Evolutionary conservation across 2,797 vertebrate species (phyloP), one percentile per base, ranked within the genome.

Genomic region (Garrulus glandarius): DNA sequence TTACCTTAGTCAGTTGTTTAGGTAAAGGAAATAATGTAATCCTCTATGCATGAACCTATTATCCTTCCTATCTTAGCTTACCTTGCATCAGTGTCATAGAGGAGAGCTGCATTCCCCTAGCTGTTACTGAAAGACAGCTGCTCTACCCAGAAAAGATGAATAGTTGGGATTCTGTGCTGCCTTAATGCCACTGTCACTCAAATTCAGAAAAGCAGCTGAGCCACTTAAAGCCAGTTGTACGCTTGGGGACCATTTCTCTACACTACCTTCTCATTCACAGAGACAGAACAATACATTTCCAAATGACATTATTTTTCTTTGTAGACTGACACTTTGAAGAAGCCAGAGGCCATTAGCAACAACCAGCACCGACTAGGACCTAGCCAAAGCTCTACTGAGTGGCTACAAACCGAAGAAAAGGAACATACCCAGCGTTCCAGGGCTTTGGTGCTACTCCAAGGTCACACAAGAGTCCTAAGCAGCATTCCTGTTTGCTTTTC

Each of bases 171-270:
- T 96, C 94, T 92, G 94, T 94, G 90, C 94, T 84, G 93, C 92
- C 79, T 96, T 97, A 97, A 97, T 94, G 94, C 93, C 93, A 95
- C 92, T 96, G 96, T 96, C 95, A 96, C 76, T 96, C 96, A 97
- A 87, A 91, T 68, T 89, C 92, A 86, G 85, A 93, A 84, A 94
- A 95, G 91, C 96, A 85, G 80, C 93, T 77, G 92, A 91, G 88
- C 94, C 95, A 95, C 91, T 96, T 91, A 88, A 64, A 95, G 91
- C 78, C 75, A 52, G 65, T 95, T 93, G 88, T 78, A 87, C 34
- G 65, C 70, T 94, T 72, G 39, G 90, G 92, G 92, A 94, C 82
- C 89, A 96, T 94, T 95, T 89, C 92, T 84, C 74, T 75, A n/a
- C 43, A 37, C 65, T 41, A 78, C 59, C 36, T 78, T 94, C 94